Conservation (phyloP, 2,113 vertebrate genomes). For the Cynopterus brachyotis region DNA sequence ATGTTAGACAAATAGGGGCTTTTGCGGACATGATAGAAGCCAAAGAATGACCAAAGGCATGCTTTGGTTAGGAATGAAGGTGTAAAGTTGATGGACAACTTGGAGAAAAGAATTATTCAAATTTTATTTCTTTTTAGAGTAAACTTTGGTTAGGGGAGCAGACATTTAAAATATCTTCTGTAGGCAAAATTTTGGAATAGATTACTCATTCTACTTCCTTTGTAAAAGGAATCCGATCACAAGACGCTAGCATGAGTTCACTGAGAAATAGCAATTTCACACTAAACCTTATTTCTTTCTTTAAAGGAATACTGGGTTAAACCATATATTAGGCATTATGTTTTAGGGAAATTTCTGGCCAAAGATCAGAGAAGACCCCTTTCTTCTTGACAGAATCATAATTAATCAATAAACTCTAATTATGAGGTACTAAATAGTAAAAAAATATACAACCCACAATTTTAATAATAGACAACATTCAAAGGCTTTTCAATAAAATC, state of each 20-base stretch:
- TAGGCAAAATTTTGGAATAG: conserved; percentile 54
- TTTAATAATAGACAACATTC: background rate
- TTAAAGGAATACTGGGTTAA: conserved; percentile 59
- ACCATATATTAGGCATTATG: conserved; percentile 45
- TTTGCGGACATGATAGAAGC: background rate
- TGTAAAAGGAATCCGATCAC: conserved; percentile 49
- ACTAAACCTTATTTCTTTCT: conserved; percentile 19
- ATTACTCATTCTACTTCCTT: conserved; percentile 44
- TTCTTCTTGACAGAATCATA: conserved; percentile 24
- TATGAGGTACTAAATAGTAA: background rate
- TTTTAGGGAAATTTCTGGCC: conserved; percentile 55
- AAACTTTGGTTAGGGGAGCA: background rate
- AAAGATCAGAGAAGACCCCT: conserved; percentile 49
- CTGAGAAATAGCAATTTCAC: conserved; percentile 75
- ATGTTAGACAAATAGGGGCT: background rate
- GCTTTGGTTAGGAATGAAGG: background rate
- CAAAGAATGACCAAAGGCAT: background rate
- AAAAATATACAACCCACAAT: background rate
- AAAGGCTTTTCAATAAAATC: background rate
- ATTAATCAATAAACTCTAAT: conserved; percentile 40
- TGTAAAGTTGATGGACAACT: background rate
- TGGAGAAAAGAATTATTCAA: background rate
- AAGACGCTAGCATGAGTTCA: conserved; percentile 45
- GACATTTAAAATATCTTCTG: background rate
- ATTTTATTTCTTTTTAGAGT: background rate